These are phyloP conservation scores for Hypanus sabinus DNA, from an alignment of 2,113 vertebrate genomes.

Conservation along the genomic window DNA sequence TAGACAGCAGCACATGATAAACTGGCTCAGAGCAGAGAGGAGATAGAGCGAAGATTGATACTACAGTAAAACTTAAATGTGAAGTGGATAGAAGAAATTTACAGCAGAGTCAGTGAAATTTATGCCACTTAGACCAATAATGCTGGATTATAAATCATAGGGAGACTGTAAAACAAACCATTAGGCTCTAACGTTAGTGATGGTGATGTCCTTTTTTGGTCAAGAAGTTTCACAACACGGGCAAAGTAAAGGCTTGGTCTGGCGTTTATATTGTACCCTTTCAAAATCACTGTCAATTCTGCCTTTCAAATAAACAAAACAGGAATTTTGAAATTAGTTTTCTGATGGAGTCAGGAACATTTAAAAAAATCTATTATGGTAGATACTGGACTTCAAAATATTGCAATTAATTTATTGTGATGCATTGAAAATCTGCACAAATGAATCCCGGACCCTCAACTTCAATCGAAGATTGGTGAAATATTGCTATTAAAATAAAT, in stretches of 20 bases:
- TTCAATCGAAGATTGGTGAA: not conserved
- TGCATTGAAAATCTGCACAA: not conserved
- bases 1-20: not conserved
- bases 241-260: not conserved
- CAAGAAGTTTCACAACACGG: not conserved
- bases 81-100: not conserved
- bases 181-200: not conserved
- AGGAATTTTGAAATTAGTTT: not conserved
- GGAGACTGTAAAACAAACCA: conserved; percentile 14
- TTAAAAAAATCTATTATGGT: not conserved
- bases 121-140: conserved; percentile 21
- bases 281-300: not conserved
- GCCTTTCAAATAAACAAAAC: not conserved
- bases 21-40: not conserved
- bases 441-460: not conserved
- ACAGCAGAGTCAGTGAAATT: not conserved
- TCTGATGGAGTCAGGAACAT: not conserved
- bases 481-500: not conserved
- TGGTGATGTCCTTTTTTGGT: not conserved
- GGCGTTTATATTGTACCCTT: not conserved
- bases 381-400: not conserved
- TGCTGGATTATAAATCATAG: not conserved
- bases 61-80: conserved; percentile 2
- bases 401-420: not conserved
- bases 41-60: conserved; percentile 22